phyloP scores from a whole-genome alignment of 2,113 vertebrate genomes.

The Bombycilla garrulus region DNA sequence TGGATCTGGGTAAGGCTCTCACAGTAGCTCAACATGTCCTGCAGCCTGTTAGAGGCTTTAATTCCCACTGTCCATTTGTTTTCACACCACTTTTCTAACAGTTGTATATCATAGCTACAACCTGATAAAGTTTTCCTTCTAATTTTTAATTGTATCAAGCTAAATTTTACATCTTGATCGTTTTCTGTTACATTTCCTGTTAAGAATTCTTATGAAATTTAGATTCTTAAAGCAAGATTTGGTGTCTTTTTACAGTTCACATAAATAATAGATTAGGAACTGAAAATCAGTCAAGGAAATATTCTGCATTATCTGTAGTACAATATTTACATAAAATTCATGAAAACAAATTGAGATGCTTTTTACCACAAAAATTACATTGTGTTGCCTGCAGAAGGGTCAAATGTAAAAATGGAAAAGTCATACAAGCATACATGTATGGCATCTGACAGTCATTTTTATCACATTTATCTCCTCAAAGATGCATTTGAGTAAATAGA shows the following conservation, averaged over 20 bases:
- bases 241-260: not conserved
- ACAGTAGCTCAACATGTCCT: not conserved
- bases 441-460: not conserved
- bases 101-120: not conserved
- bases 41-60: not conserved
- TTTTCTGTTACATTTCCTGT: not conserved
- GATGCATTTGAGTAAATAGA: not conserved
- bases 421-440: not conserved
- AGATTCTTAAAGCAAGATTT: not conserved
- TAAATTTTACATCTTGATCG: not conserved
- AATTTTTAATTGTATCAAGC: not conserved
- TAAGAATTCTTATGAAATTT: not conserved
- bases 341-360: not conserved
- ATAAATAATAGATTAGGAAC: not conserved
- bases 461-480: not conserved
- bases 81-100: not conserved
- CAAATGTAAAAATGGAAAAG: not conserved
- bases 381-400: not conserved
- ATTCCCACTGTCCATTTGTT: not conserved
- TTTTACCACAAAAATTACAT: not conserved
- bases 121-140: not conserved
- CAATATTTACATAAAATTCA: not conserved
- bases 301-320: not conserved
- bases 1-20: not conserved
- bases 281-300: not conserved